Base-by-base conservation (phyloP, 2,113 vertebrate species). In the Platichthys flesus region DNA sequence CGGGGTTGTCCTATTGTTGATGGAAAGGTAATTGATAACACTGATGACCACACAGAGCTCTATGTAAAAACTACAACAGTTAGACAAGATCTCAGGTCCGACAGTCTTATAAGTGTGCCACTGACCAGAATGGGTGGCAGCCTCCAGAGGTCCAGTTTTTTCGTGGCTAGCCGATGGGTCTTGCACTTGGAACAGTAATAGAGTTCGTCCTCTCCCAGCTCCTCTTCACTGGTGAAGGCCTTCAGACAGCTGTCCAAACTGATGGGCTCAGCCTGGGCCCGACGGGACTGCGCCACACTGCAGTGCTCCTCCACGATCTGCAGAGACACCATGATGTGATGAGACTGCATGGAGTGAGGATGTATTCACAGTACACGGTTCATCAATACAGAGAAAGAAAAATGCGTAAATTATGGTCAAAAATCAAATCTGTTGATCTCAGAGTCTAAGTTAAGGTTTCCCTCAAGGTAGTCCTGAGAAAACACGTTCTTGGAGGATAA, bases 111-210 rank as follows among this genome's bases (percentile, higher is more conserved):
- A 9, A 15, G 13, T 5, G 9, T 4, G 12, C 10, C 15, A 72
- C 91, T 88, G 89, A 99, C 98, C 96, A 99, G 93, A 67, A 99
- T 93, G 1, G 98, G 98, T 0, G 98, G 98, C 60, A 99, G 96
- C 71, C 98, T 97, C 98, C 98, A 99, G 49, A 99, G 96, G 89
- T 99, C 98, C 88, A 99, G 94, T 76, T 99, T 99, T 93, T 99
- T 99, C 67, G 97, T 99, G 88, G 98, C 98, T 82, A 99, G 83
- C 45, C 98, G 95, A 77, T 99, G 98, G 3, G 96, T 96, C 89
- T 97, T 97, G 92, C 98, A 99, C 88, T 99, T 99, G 85, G 98
- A 99, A 86, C 98, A 99, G 91, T 98, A 98, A 92, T 99, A 99
- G 90, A 99, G 97, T 86, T 99, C 98, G 12, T 99, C 97, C 78